Evolutionary conservation across 2,113 vertebrate genomes (phyloP), one percentile per base, ranked within the genome.

Genomic region (Notothenia rossii): DNA sequence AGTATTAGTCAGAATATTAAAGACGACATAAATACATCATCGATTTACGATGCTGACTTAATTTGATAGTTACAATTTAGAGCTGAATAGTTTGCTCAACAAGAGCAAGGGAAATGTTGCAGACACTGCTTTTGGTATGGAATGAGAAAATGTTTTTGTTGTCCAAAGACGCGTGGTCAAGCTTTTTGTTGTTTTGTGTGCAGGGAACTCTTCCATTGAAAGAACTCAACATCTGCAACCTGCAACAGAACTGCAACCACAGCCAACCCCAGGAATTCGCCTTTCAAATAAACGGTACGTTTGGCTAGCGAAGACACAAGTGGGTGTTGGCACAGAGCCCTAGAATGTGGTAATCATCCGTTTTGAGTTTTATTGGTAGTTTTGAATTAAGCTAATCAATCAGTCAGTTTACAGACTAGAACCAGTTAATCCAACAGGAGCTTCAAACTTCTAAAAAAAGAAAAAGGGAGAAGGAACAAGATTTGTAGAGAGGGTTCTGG

Each of bases 171-270:
- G 10, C 10, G 0, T 60, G 50, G 48, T 49, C 15, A 45, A 74
- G 67, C 22, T 53, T 64, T 49, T 85, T 5, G 50, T 79, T 80
- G n/a, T 72, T 67, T 79, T 87, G 48, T 81, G 54, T 69, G 7
- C 91, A 99, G 98, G 97, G 96, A 2, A 95, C 97, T 81, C 92
- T 99, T 75, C 98, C 98, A 0, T 73, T 99, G 56, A 95, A 94
- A n/a, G 97, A 99, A 74, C 91, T 99, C 83, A 93, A 80, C 0
- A 93, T 98, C 85, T 94, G 84, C 51, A 95, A 92, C 3, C 53
- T 97, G 0, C 93, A 95, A 11, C 86, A 85, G 0, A 95, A 95
- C 82, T 92, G 93, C 76, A 94, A 91, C 82, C 81, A 91, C 83
- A 68, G 80, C 5, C 93, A 93, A 77, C 94, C 84, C 17, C 88